Evolutionary conservation across 2,797 vertebrate genomes (phyloP), one percentile per base, ranked within the genome.

Genomic region (Antrozous pallidus): DNA sequence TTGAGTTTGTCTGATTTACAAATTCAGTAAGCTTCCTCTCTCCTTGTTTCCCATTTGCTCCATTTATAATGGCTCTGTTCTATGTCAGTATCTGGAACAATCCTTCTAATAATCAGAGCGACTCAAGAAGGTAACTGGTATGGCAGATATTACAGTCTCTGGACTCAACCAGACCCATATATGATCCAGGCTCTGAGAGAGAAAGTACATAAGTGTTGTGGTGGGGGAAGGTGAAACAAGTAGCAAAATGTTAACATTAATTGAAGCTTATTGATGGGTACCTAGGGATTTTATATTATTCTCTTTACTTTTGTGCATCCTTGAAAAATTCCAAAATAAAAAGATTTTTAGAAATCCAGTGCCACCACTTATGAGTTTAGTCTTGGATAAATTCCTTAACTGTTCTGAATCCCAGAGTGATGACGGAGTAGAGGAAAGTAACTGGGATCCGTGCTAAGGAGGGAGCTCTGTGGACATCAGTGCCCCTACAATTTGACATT

Each of bases 391-490:
- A 9, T 61, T 45, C 49, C 61, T 89, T 87, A 79, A 54, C 1
- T 12, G 14, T 47, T 88, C 78, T 67, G 28, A 45, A 42, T 79
- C 31, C 49, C 40, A 90, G 26, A n/a, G n/a, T 36, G 42, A n/a
- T 28, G 11, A 63, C 75, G 73, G 47, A 11, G 49, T 2, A n/a
- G 28, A 65, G 26, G 47, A 54, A 54, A 86, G 40, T 6, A 58
- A 40, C 8, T 31, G 22, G 54, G 7, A 17, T 16, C 9, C 40
- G 8, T 28, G 31, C 58, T 33, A 17, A 54, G 54, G 12, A 56
- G 4, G 11, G 3, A n/a, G 12, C 0, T 28, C 31, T 71, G 0
- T 2, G 58, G 22, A 20, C 22, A 47, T 6, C 5, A 22, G 18
- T 1, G 5, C 9, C 16, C 28, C 18, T 63, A 6, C 33, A 28